Evolutionary conservation across 2,888 invertebrate genomes (phyloP).

Genomic region (Dolomedes plantarius): DNA sequence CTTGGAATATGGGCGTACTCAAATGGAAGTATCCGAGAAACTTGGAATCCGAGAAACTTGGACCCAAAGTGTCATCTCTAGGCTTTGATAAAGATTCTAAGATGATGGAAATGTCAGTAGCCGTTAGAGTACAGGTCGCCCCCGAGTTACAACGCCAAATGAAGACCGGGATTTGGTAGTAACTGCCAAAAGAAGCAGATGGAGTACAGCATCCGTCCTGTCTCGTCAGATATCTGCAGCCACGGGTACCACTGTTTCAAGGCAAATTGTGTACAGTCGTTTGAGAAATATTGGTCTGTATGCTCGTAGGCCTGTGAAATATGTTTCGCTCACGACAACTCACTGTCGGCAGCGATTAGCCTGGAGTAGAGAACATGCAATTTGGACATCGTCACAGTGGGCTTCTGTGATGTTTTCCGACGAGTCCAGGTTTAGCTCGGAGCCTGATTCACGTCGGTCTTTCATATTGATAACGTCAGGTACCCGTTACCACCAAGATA

Average conservation of each 20-base stretch:
- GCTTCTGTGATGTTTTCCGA: too few species aligned
- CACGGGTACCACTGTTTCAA: constrained; percentile 18
- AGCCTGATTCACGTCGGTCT: too few species aligned
- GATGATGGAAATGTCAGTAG: constrained; percentile 5
- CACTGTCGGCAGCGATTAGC: constrained; percentile 4
- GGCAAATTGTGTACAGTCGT: constrained; percentile 21
- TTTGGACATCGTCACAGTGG: not conserved
- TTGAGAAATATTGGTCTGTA: constrained; percentile 22
- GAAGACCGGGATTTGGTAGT: constrained; percentile 21
- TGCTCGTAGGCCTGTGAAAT: constrained; percentile 22
- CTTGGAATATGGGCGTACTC: constrained; percentile 4
- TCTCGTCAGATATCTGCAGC: constrained; percentile 29
- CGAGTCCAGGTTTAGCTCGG: too few species aligned
- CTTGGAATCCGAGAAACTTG: too few species aligned
- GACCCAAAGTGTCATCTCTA: not conserved
- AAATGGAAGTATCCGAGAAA: constrained; percentile 20
- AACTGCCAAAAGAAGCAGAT: constrained; percentile 1
- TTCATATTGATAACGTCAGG: too few species aligned
- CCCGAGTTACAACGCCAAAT: constrained; percentile 13
- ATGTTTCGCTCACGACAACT: constrained; percentile 3
- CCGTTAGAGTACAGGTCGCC: not conserved
- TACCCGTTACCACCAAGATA: too few species aligned
- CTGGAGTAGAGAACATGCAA: not conserved
- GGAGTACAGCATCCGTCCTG: constrained; percentile 18
- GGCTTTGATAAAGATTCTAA: constrained; percentile 4